phyloP scores from a whole-genome alignment of 2,888 invertebrate species.

The Sarcophaga caerulescens region DNA sequence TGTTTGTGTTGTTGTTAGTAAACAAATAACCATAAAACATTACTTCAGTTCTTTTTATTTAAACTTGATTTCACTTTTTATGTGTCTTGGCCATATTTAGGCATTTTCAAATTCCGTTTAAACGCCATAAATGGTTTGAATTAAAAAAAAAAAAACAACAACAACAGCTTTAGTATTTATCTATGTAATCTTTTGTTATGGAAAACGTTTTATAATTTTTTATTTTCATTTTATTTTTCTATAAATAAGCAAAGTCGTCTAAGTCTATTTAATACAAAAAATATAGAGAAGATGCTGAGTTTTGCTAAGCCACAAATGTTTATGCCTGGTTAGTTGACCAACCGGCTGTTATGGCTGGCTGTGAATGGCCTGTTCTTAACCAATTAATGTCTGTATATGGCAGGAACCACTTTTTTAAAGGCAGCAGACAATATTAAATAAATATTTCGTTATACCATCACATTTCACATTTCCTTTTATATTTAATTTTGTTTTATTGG shows the following conservation, averaged over 20 bases:
- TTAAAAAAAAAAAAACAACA: no score
- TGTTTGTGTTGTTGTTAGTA: no score
- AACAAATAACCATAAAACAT: conserved; percentile 13
- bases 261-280: no score
- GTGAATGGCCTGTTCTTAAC: conserved; percentile 4
- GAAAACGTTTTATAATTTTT: conserved; percentile 21
- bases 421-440: no score
- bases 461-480: neutral
- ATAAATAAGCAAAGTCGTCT: neutral
- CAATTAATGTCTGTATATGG: conserved; percentile 24
- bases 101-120: conserved; percentile 14
- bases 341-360: neutral
- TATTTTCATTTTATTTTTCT: neutral
- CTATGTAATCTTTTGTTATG: conserved; percentile 21
- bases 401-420: conserved; percentile 29
- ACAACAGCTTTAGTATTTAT: neutral
- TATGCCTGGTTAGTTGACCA: neutral
- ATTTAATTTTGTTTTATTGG: no score
- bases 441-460: neutral
- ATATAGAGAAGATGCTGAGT: no score
- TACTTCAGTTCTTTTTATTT: conserved; percentile 10
- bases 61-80: conserved; percentile 56
- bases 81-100: conserved; percentile 46
- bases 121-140: neutral
- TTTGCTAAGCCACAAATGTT: neutral